phyloP scores from a whole-genome alignment of 2,797 vertebrate genomes.

The Sebastes umbrosus region DNA sequence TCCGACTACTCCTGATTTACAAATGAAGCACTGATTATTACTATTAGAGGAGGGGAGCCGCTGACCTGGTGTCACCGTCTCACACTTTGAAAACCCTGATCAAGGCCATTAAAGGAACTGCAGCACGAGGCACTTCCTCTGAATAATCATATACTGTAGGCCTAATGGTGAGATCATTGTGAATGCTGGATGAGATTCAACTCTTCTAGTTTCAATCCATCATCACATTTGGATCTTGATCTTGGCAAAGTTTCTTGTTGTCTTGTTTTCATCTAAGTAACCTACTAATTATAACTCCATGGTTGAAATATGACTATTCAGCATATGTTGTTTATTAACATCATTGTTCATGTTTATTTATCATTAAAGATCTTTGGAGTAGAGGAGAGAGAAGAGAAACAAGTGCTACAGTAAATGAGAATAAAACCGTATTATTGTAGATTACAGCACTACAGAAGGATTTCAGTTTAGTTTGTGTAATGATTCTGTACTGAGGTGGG shows the following conservation, averaged over 20 bases:
- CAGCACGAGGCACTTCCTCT: neutral
- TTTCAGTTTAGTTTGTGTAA: neutral
- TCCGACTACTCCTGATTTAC: no score
- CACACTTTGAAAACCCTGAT: no score
- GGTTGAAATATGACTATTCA: neutral
- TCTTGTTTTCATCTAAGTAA: neutral
- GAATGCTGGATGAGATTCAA: neutral
- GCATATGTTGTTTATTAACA: neutral
- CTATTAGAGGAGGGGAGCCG: no score
- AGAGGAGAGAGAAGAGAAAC: neutral
- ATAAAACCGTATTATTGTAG: no score
- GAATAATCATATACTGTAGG: neutral
- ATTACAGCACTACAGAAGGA: no score
- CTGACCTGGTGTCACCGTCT: no score
- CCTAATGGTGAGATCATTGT: neutral
- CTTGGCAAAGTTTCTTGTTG: neutral
- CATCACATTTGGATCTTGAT: neutral
- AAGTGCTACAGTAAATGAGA: no score
- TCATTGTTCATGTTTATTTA: neutral
- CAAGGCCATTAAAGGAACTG: neutral
- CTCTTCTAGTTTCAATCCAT: neutral
- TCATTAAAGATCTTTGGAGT: neutral
- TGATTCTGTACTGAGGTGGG: no score
- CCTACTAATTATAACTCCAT: neutral
- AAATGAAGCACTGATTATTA: no score